Evolutionary conservation across 2,888 invertebrate genomes (phyloP), one percentile per base, ranked within the genome.

Genomic region (Trachelus troglodyta): DNA sequence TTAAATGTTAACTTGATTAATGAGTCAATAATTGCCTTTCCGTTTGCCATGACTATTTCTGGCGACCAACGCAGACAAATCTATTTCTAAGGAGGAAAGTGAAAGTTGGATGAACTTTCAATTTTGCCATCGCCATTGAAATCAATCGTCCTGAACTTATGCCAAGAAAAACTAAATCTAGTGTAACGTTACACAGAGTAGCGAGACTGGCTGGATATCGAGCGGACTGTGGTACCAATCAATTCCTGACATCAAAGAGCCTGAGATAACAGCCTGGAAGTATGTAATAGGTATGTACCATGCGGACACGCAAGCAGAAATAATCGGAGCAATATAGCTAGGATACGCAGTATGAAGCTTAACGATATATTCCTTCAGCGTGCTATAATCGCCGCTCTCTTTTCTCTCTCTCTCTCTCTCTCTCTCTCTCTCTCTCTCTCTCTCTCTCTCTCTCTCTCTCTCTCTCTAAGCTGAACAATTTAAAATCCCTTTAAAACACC

Each of bases 401-500:
- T 73, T 69, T 74, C 79, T 78, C 79, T 75, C 77, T 76, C 75
- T 30, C 69, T 76, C 75, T 30, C 69, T 83, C 81, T 76, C 79
- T 78, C 81, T 80, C 33, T 74, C 40, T 77, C 81, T 75, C 69
- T 69, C 75, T 73, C 74, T 73, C 79, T 78, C 79, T 75, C 77
- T 76, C 40, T 79, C 73, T 77, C 78, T 82, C 79, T 83, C 81
- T 76, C 79, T 78, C 81, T 80, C 33, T 74, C 35, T 77, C 81
- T 75, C 71, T 73, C 75, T 12, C 12, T 12, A 35, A 76, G 33
- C 56, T 76, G 74, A 68, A 73, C 73, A 69, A 40, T 74, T 31
- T 76, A 69, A 74, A 75, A 75, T 82, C 76, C 85, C 85, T 56
- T 56, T 23, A 23, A 56, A 56, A 56, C 23, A 23, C 23, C 40